Base-by-base conservation (phyloP, 2,113 vertebrate genomes). In the Takifugu flavidus region DNA sequence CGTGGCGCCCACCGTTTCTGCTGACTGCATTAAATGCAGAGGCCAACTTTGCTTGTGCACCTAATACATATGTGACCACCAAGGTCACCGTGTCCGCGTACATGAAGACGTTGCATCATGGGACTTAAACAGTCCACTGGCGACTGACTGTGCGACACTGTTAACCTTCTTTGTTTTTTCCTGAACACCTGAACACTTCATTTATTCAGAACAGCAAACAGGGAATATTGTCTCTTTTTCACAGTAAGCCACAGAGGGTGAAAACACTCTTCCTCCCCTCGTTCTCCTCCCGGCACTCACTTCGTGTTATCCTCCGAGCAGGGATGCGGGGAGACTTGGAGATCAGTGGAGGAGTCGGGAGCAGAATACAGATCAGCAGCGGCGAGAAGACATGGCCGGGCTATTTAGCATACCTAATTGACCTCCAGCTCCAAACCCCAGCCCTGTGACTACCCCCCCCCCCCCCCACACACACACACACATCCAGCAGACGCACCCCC, bases 361-460 rank as follows among this genome's bases (percentile, higher is more conserved):
- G 57, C 61, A 20, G 89, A 86, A 90, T 87, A 87, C 72, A 86
- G 79, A 88, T 83, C 67, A 83, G 82, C 56, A 57, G 62, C 47
- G 10, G 58, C 4, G 55, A 57, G 65, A 73, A 64, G 67, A 70
- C 54, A 65, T 72, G 73, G 74, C 72, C 65, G 63, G 70, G 57
- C 67, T 82, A 52, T 80, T 90, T 87, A 77, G 65, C 75, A 75
- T 84, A 77, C 59, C 65, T 85, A 82, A 87, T 85, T 82, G 77
- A 85, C 79, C 79, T 81, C 81, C 56, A 72, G 61, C 77, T 80
- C 46, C 51, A 63, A 82, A 55, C 34, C 58, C 51, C 46, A 28
- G 34, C 31, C 13, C 73, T 75, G 70, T 68, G 66, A 64, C 72
- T 65, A 52, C 66, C 15, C 50, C 47, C 62, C 29, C 52, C 50